Percentiles rank a stretch among this genome's conserved stretches.
Evolutionary conservation across 2,113 vertebrate species (phyloP).

Genomic region (Enhydra lutris): DNA sequence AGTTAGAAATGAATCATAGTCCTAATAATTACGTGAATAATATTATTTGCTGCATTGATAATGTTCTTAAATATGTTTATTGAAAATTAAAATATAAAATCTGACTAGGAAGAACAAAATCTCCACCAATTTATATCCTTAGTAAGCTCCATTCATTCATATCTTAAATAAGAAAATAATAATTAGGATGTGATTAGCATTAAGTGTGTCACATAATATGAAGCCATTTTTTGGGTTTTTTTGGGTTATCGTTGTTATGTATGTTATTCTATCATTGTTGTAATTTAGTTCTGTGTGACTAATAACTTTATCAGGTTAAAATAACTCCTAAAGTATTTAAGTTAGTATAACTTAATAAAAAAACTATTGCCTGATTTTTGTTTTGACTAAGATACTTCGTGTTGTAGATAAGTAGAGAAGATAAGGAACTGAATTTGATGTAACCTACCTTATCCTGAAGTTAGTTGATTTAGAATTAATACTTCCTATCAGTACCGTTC

Average conservation of each 20-base stretch:
- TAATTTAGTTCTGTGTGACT: background rate
- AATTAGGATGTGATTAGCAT: background rate
- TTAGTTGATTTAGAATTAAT: background rate
- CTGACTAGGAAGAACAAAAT: background rate
- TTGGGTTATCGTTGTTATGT: background rate
- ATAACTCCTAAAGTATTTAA: background rate
- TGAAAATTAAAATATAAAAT: background rate
- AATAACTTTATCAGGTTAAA: background rate
- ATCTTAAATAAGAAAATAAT: background rate
- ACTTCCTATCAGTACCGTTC: background rate
- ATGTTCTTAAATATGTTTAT: background rate
- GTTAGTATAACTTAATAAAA: background rate
- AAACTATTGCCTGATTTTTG: background rate
- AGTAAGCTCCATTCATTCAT: background rate
- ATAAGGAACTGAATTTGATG: background rate
- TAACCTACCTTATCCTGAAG: background rate
- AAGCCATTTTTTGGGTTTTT: background rate
- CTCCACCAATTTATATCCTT: background rate
- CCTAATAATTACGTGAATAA: background rate
- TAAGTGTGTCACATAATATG: background rate
- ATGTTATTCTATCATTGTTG: background rate
- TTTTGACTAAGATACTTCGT: background rate
- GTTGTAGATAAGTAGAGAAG: background rate
- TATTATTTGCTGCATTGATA: background rate
- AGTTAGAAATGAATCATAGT: background rate